Percentiles rank a stretch among this genome's conserved stretches.
These are phyloP conservation scores for Atta cephalotes DNA, from an alignment of 1,140 invertebrate species.

Conservation along the genomic window DNA sequence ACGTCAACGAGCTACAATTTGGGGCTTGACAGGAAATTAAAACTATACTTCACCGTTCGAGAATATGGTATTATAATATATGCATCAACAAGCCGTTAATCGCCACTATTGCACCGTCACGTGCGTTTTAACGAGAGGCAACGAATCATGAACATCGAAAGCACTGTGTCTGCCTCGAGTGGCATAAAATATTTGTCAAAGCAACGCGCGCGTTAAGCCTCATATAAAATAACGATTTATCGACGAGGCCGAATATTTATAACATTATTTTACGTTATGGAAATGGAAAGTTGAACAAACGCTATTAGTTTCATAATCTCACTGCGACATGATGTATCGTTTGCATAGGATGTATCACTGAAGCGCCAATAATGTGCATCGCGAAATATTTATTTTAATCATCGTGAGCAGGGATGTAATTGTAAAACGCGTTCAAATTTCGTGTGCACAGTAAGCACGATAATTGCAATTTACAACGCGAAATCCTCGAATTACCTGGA, in stretches of 20 bases:
- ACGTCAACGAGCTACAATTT: conserved; percentile 43
- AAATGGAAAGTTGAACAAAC: conserved; percentile 29
- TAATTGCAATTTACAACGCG: conserved; percentile 3
- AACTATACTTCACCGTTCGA: conserved; percentile 67
- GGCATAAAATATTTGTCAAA: conserved; percentile 70
- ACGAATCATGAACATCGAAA: conserved; percentile 72
- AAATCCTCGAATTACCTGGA: not conserved
- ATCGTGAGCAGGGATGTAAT: not conserved
- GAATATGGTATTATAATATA: conserved; percentile 59
- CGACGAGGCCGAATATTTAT: conserved; percentile 17
- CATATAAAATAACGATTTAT: conserved; percentile 47
- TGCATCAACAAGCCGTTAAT: conserved; percentile 71
- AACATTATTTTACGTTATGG: conserved; percentile 30
- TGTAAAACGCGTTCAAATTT: conserved; percentile 18
- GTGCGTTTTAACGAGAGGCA: conserved; percentile 70
- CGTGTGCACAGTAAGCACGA: not conserved
- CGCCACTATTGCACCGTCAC: conserved; percentile 70
- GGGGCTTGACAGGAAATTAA: conserved; percentile 67
- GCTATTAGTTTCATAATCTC: conserved; percentile 39
- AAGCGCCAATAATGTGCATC: conserved; percentile 37
- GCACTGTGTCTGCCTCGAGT: conserved; percentile 48
- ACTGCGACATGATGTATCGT: conserved; percentile 22
- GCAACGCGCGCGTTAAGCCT: not conserved
- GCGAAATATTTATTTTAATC: conserved; percentile 55
- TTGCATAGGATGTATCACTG: conserved; percentile 10